Evolutionary conservation across 2,797 vertebrate genomes (phyloP).

Genomic region (Helarctos malayanus): DNA sequence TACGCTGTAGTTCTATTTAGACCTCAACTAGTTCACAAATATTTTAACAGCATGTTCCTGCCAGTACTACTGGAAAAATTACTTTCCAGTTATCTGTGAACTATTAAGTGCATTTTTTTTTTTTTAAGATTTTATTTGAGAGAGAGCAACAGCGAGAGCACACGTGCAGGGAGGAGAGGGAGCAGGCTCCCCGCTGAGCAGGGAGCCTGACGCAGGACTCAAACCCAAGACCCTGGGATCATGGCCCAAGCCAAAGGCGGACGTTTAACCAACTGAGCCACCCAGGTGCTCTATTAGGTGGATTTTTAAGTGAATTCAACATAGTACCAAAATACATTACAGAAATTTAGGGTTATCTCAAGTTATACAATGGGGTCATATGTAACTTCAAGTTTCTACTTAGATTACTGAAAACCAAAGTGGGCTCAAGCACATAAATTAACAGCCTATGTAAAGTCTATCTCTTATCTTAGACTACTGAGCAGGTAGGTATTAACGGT

Average conservation of each 20-base stretch:
- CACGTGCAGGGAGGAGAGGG: not conserved
- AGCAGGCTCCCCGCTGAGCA: not conserved
- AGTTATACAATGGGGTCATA: not conserved
- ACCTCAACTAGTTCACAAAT: not conserved
- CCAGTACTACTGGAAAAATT: not conserved
- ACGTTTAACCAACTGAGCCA: not conserved
- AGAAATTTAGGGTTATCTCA: not conserved
- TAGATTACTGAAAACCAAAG: not conserved
- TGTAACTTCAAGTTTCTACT: not conserved
- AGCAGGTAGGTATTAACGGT: not conserved
- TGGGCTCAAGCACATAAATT: not conserved
- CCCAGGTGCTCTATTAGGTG: not conserved
- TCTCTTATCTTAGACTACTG: not conserved
- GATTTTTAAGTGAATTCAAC: not conserved
- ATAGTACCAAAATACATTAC: not conserved
- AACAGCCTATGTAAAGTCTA: not conserved
- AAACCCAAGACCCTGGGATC: too few species aligned
- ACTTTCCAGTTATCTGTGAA: not conserved
- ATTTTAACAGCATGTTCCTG: not conserved
- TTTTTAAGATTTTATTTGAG: not conserved
- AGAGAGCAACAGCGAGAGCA: not conserved
- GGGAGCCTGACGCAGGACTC: too few species aligned
- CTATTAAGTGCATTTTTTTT: not conserved
- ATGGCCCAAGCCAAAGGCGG: not conserved
- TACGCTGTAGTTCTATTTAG: not conserved